A percentile compares a stretch with the other conserved stretches of the same genome.
These are phyloP conservation scores for Ctenopoma kingsleyae DNA, from an alignment of 2,797 vertebrate species.

Conservation along the genomic window DNA sequence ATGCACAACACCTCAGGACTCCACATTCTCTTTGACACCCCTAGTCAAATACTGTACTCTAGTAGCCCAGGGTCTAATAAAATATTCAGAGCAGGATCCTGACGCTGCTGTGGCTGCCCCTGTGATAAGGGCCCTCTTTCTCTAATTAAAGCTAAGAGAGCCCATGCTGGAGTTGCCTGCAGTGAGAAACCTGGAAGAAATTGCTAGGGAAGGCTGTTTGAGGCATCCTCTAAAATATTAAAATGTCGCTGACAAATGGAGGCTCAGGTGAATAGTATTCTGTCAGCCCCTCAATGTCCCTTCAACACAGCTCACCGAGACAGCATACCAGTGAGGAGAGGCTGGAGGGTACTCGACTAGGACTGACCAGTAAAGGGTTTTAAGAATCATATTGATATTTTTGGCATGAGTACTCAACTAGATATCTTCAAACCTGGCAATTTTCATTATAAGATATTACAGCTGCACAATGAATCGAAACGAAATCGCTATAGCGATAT, in stretches of 20 bases:
- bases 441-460: background rate
- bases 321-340: conserved; percentile 16
- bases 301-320: conserved; percentile 53
- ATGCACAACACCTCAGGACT: conserved; percentile 60
- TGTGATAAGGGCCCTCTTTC: conserved; percentile 66
- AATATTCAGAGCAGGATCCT: conserved; percentile 88
- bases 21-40: conserved; percentile 87
- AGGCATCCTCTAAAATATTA: conserved; percentile 80
- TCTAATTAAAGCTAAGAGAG: conserved; percentile 71
- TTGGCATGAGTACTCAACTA: background rate
- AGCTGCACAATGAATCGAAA: no score
- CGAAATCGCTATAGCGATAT: no score
- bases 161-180: conserved; percentile 56
- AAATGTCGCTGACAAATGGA: conserved; percentile 72
- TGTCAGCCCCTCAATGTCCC: conserved; percentile 69
- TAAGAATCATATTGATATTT: conserved; percentile 20
- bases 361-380: conserved; percentile 30
- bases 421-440: background rate
- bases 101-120: conserved; percentile 43
- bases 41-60: conserved; percentile 76
- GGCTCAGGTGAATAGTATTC: conserved; percentile 72
- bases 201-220: conserved; percentile 60
- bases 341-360: conserved; percentile 26
- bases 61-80: conserved; percentile 82
- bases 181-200: conserved; percentile 52